phyloP scores from a whole-genome alignment of 1,140 invertebrate genomes.

The Odontomachus brunneus region DNA sequence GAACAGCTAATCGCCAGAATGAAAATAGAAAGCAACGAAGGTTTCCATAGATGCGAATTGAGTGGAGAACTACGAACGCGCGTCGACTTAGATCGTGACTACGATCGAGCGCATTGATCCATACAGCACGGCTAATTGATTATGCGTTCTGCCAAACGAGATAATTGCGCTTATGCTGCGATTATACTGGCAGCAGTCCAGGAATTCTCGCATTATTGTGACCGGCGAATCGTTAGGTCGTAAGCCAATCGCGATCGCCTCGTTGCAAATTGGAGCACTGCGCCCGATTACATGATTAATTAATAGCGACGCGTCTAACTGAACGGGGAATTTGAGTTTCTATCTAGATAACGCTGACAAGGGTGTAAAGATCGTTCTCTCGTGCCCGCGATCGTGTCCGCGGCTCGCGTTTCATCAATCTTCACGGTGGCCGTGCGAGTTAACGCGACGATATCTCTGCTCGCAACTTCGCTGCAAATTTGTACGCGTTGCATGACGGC shows the following conservation, averaged over 20 bases:
- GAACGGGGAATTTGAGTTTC: slow-evolving; percentile 56
- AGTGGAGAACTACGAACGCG: slow-evolving; percentile 7
- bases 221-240: slow-evolving; percentile 18
- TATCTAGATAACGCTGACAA: slow-evolving; percentile 54
- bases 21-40: not conserved
- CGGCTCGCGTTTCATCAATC: slow-evolving; percentile 52
- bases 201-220: slow-evolving; percentile 2
- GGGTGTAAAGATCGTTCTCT: slow-evolving; percentile 58
- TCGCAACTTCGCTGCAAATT: slow-evolving; percentile 45
- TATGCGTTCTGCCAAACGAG: slow-evolving; percentile 16
- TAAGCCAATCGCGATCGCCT: slow-evolving; percentile 27
- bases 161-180: slow-evolving; percentile 11
- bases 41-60: slow-evolving; percentile 25
- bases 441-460: slow-evolving; percentile 57
- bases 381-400: slow-evolving; percentile 35
- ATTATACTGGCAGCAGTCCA: not conserved
- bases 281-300: slow-evolving; percentile 46
- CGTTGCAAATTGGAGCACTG: slow-evolving; percentile 10
- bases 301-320: slow-evolving; percentile 39
- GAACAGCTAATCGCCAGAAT: too few relatives aligned
- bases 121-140: slow-evolving; percentile 35
- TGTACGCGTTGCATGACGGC: slow-evolving; percentile 25
- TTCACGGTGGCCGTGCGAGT: slow-evolving; percentile 36
- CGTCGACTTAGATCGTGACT: slow-evolving; percentile 12
- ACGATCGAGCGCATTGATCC: slow-evolving; percentile 37